Evolutionary conservation across 2,888 invertebrate genomes (phyloP), one percentile per base, ranked within the genome.

Genomic region (Caenorhabditis sinica): DNA sequence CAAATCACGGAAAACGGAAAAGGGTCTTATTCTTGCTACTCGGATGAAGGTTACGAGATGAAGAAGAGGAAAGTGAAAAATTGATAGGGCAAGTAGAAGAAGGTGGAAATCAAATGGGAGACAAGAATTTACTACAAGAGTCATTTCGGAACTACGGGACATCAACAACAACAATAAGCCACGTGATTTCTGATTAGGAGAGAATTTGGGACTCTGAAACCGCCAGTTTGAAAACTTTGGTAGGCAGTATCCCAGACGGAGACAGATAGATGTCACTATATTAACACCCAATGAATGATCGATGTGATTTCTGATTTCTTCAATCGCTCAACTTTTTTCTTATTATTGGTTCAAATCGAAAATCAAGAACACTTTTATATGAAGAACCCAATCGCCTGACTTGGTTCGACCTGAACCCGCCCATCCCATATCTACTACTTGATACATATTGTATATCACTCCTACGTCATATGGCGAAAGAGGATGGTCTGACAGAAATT

Each of bases 321-420:
- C 33, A 13, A 56, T 40, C 40, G 6, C 13, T 40, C 9, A 8
- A 56, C 30, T 40, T 28, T 15, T 63, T 20, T 61, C 23, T 6
- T 11, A 49, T 20, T 20, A 20, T 49, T 36, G 36, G 13, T 56
- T 66, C 66, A n/a, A 51, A 77, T 77, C 69, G 58, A 77, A 68
- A 23, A 17, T 8, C 53, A 30, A 58, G 69, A 76, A 76, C 76
- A 61, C 53, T 51, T 68, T 77, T 77, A 61, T 77, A 77, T 60
- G 17, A 3, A 9, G 40, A 68, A 69, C 51, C 77, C 51, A 60
- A 53, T 77, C 77, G 77, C 69, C 77, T 72, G 79, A 79, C 79
- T 79, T 30, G 65, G 79, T 79, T 72, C 65, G 79, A 79, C 65
- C 79, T 33, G 79, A n/a, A 58, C 71, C 49, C 76, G 71, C 79